Evolutionary conservation across 2,797 vertebrate genomes (phyloP).

Genomic region (Mallotus villosus): DNA sequence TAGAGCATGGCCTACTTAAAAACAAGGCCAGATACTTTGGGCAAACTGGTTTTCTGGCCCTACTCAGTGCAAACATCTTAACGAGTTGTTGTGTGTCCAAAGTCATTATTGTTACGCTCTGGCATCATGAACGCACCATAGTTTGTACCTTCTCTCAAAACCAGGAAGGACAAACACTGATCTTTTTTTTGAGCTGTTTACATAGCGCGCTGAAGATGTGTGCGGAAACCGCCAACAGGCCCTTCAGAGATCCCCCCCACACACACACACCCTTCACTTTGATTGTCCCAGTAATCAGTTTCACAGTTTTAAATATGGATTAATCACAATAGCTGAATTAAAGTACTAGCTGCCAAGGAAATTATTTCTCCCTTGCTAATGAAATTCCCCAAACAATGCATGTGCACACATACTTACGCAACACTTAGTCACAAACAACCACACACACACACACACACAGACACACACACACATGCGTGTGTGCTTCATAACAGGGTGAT

Average conservation of each 20-base stretch:
- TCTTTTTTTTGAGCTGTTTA: slow-evolving; percentile 64
- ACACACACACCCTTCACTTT: slow-evolving; percentile 12
- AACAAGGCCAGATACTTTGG: too few species aligned
- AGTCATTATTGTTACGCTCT: slow-evolving; percentile 49
- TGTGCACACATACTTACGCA: slow-evolving; percentile 45
- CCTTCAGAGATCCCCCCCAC: slow-evolving; percentile 19
- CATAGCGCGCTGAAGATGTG: slow-evolving; percentile 56
- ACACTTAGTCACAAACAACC: slow-evolving; percentile 31
- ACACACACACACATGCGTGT: slow-evolving; percentile 13
- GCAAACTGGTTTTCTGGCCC: neutral
- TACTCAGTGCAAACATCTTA: neutral
- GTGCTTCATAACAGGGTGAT: slow-evolving; percentile 49
- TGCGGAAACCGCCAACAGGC: slow-evolving; percentile 7
- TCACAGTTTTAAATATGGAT: slow-evolving; percentile 70
- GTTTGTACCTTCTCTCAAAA: slow-evolving; percentile 49
- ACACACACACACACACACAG: slow-evolving; percentile 11
- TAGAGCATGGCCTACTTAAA: too few species aligned
- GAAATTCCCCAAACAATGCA: slow-evolving; percentile 68
- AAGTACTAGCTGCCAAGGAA: slow-evolving; percentile 59
- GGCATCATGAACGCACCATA: slow-evolving; percentile 49
- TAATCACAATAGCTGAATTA: slow-evolving; percentile 66
- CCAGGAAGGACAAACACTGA: slow-evolving; percentile 53
- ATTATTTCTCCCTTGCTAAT: slow-evolving; percentile 67
- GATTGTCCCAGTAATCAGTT: slow-evolving; percentile 51
- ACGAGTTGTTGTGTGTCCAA: too few species aligned